Evolutionary conservation across 2,888 invertebrate genomes (phyloP), one percentile per base, ranked within the genome.

Genomic region (Ectemnius continuus): DNA sequence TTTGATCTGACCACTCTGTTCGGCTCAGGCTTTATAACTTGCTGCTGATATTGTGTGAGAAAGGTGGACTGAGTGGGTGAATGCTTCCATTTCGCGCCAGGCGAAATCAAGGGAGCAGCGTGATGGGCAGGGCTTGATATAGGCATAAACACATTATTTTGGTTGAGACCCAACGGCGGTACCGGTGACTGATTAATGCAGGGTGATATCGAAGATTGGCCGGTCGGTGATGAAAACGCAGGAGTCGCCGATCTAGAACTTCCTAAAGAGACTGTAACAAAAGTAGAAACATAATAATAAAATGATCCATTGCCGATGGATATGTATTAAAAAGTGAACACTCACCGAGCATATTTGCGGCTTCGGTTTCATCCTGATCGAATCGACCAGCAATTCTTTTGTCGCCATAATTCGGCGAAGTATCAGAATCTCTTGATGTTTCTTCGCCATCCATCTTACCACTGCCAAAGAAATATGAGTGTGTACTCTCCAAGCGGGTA

Each of bases 351-450:
- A 98, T 98, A 91, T 97, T 98, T 61, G 98, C 98, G 75, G 97
- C 98, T 92, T 99, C 98, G 0, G 97, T 98, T 92, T 98, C 98
- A 87, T 98, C 98, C 83, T 96, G 96, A 91, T 97, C 97, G 91
- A 97, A 97, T 70, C 96, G 93, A 2, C 97, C 96, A 48, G 96
- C 93, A 86, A 96, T 94, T 84, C 96, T 93, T 78, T 93, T 88
- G 78, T 93, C 93, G 82, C 93, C 93, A 91, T 95, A 96, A 88
- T 96, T 96, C n/a, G 97, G 97, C 68, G 95, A 95, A 14, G 95
- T 97, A 91, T 97, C 97, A 0, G 97, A 97, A 91, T 97, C 97
- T 77, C 97, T 94, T 11, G 97, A 97, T 26, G 96, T 97, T 88
- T 97, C 97, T 89, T 97, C 97, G 80, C 97, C 97, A 85, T 95